Evolutionary conservation across 1,140 invertebrate genomes (phyloP), one percentile per base, ranked within the genome.

Genomic region (Drosophila nigrodunni): DNA sequence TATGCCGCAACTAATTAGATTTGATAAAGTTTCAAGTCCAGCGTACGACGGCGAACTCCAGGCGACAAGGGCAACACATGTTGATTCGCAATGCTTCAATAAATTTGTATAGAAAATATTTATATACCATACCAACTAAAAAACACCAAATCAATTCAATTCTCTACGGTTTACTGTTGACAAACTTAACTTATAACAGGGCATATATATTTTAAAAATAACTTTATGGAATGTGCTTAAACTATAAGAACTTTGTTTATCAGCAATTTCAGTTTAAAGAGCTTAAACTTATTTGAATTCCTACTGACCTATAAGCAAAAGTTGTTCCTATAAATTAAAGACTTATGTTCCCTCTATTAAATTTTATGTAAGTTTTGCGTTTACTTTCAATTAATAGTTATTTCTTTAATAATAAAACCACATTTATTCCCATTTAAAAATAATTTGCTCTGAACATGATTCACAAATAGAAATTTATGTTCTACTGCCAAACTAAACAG

Each of bases 1-100:
- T 76, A 72, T 76, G 74, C 69, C 69, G 69, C 68, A 76, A 35
- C 74, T 72, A 76, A 76, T 76, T 72, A 76, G 68, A 76, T 76
- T 76, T 76, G 60, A 76, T 72, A 72, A 65, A 76, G 72, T 43
- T 70, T 47, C 41, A 44, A 61, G 57, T 65, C 39, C 44, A 61
- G 39, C 6, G n/a, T 34, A 18, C 34, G 44, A 30, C 3, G 25
- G 6, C 25, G 25, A 3, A n/a, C 21, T 2, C 25, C 2, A 30
- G 25, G 9, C 18, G 34, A 60, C n/a, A 44, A 54, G 41, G 34
- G 50, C 41, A 66, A 66, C 64, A 67, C 72, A 74, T 74, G 72
- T 69, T 69, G 58, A 70, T 71, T 71, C 25, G 57, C 18, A 71
- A 64, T 71, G 67, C 52, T 71, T 18, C 59, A 64, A 71, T 50